A percentile compares a stretch with the other conserved stretches of the same genome.
These are phyloP conservation scores for Trissonchulus latispiculum DNA, from an alignment of 2,888 invertebrate species.

Conservation along the genomic window DNA sequence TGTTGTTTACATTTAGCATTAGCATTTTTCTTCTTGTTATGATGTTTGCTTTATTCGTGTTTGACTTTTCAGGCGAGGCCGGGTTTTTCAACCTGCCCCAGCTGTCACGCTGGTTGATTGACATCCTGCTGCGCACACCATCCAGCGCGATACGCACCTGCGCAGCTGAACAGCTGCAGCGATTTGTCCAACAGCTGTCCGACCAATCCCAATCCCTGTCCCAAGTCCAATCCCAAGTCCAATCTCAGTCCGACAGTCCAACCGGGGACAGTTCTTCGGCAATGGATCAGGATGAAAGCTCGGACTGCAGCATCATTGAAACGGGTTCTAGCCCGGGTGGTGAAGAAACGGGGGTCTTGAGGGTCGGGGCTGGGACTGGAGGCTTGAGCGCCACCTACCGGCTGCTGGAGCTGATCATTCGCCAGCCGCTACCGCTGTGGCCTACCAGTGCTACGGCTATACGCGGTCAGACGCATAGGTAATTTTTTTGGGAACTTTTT, in stretches of 20 bases:
- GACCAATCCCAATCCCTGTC: too few relatives aligned
- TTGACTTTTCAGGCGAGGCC: constrained; percentile 30
- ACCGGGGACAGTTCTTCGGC: too few relatives aligned
- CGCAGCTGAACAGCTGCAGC: not conserved
- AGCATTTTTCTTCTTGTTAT: too few relatives aligned
- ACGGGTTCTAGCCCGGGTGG: too few relatives aligned
- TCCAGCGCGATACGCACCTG: not conserved
- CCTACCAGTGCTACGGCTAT: constrained; percentile 45
- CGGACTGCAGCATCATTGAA: too few relatives aligned
- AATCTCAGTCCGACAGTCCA: too few relatives aligned
- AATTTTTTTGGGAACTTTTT: too few relatives aligned
- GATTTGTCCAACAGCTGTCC: not conserved
- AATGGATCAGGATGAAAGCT: too few relatives aligned
- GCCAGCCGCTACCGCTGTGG: constrained; percentile 50
- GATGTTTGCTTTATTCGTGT: not conserved
- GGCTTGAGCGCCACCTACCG: not conserved
- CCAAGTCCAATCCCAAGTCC: too few relatives aligned
- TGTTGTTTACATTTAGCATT: too few relatives aligned
- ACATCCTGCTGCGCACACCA: constrained; percentile 48
- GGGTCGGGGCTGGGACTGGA: not conserved
- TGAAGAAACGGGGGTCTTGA: not conserved
- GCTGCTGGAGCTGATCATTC: constrained; percentile 44
- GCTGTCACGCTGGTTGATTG: constrained; percentile 49
- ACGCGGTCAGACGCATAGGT: constrained; percentile 2
- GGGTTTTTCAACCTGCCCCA: constrained; percentile 47